Percentiles rank a stretch among this genome's conserved stretches.
These are phyloP conservation scores for Apogon talboti DNA, from an alignment of 2,797 vertebrate genomes.

Conservation along the genomic window DNA sequence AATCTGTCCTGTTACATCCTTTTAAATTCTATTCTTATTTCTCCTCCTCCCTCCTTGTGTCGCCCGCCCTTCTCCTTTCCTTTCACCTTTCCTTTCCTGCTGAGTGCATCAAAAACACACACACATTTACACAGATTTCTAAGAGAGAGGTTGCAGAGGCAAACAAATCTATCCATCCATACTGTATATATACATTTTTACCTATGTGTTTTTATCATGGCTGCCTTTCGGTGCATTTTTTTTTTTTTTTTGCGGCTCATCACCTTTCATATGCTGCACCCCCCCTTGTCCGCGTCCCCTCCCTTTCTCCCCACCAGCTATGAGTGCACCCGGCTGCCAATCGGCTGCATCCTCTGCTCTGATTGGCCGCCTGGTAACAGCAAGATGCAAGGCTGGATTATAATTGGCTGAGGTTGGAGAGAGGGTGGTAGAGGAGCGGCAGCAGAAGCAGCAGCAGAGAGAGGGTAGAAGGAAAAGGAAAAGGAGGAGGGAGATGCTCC, in stretches of 20 bases:
- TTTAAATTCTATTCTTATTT: slow-evolving; percentile 1
- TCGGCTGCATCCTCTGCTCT: slow-evolving; percentile 25
- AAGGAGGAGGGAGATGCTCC: slow-evolving; percentile 70
- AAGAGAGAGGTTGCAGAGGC: slow-evolving; percentile 28
- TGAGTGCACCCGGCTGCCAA: slow-evolving; percentile 63
- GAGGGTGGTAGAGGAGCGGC: slow-evolving; percentile 55
- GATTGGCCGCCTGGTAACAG: slow-evolving; percentile 80
- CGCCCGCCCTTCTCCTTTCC: slow-evolving; percentile 14
- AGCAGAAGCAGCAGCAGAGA: neutral
- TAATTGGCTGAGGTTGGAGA: slow-evolving; percentile 59
- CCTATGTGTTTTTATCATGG: slow-evolving; percentile 42
- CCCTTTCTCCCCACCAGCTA: slow-evolving; percentile 55
- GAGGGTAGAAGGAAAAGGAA: slow-evolving; percentile 28
- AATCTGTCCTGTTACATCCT: slow-evolving; percentile 1
- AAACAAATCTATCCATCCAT: slow-evolving; percentile 8
- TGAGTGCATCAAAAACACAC: slow-evolving; percentile 27
- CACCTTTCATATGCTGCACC: slow-evolving; percentile 57
- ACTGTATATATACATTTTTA: neutral
- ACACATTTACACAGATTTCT: slow-evolving; percentile 27
- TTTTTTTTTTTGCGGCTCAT: slow-evolving; percentile 44
- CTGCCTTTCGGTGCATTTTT: slow-evolving; percentile 25
- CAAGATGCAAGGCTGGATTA: slow-evolving; percentile 39
- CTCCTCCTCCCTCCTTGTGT: neutral
- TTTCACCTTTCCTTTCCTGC: slow-evolving; percentile 28
- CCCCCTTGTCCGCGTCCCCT: slow-evolving; percentile 25